Evolutionary conservation across 2,797 vertebrate genomes (phyloP).

Genomic region (Hylomyscus alleni): DNA sequence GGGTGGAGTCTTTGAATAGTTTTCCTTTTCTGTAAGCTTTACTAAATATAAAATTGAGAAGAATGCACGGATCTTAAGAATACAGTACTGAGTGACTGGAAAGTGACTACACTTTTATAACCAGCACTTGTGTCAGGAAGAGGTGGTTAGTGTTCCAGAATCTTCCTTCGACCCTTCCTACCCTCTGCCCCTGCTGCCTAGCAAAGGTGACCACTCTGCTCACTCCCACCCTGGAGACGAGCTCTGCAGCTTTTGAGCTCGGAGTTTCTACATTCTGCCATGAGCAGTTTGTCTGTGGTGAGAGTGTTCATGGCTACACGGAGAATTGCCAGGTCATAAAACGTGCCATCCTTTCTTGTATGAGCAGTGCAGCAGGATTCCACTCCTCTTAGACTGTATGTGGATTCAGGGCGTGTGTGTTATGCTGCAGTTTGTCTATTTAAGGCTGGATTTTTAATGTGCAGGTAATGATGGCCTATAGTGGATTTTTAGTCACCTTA

Average conservation of each 20-base stretch:
- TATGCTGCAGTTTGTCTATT: not conserved
- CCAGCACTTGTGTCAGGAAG: not conserved
- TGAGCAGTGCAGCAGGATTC: not conserved
- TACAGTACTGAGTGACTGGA: not conserved
- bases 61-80: constrained; percentile 3
- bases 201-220: not conserved
- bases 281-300: not conserved
- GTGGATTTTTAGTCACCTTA: not conserved
- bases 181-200: not conserved
- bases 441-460: constrained; percentile 15
- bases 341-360: constrained; percentile 12
- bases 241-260: not conserved
- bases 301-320: not conserved
- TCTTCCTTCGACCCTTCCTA: not conserved
- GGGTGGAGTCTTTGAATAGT: not conserved
- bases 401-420: not conserved
- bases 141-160: not conserved
- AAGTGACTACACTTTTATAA: constrained; percentile 1
- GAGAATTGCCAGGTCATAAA: not conserved
- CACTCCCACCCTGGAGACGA: not conserved
- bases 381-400: not conserved
- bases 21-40: constrained; percentile 28
- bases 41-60: constrained; percentile 6
- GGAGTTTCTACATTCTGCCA: not conserved
- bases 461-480: not conserved